Base-by-base conservation (phyloP, 2,888 invertebrate genomes). In the Euplexia lucipara region DNA sequence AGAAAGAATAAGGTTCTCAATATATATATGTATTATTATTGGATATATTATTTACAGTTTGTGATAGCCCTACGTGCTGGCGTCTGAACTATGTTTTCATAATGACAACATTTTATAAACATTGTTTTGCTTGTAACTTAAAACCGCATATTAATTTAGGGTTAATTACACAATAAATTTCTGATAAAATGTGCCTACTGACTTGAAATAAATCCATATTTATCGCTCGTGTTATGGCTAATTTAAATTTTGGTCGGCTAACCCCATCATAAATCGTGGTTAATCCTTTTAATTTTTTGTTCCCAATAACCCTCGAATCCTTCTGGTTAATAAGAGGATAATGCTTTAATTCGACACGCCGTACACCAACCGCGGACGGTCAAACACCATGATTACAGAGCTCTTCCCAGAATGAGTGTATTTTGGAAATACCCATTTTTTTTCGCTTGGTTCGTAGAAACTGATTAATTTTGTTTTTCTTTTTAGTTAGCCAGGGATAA, bases 291-390 rank as follows among this genome's bases (percentile, higher is more conserved):
- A 52, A 39, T 57, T 75, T 56, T 77, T 65, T 56, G 41, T 53
- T 37, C 53, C 45, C 37, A 47, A 48, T 65, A 61, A 70, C 57
- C 51, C 42, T 41, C 32, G 34, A 41, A 41, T 54, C 64, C 70
- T 73, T 58, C 80, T 53, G 69, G 54, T 54, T 81, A 77, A 81
- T 72, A 39, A 16, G 59, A 62, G 47, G 63, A 68, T 67, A 74
- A 77, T 74, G 18, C 34, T 20, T 48, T 67, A 78, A 78, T 78
- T 65, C 20, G 53, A 44, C 49, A 45, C 53, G 48, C 49, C 49
- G 5, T 39, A 48, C 44, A 18, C 10, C 47, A 41, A 12, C 37
- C 56, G 20, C 41, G 9, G 61, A 49, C 39, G 59, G 32, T 48
- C 41, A 18, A 53, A 53, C n/a, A 56, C 42, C 53, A 53, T 66